Evolutionary conservation across 2,888 invertebrate genomes (phyloP), one percentile per base, ranked within the genome.

Genomic region (Eilema sororculum): DNA sequence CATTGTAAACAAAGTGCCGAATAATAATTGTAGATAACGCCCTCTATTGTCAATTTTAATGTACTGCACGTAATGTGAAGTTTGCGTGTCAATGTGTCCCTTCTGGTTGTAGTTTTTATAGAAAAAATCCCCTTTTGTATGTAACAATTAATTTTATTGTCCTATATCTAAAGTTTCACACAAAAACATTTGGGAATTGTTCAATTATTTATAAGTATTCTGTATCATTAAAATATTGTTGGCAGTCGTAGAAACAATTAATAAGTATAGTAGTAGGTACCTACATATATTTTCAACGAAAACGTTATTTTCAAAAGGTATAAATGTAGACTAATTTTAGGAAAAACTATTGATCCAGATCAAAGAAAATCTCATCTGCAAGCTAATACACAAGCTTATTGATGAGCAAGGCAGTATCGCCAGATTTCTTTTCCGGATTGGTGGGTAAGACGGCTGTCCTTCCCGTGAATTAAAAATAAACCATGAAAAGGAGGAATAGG

Each of bases 61-160:
- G 69, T 72, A 68, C 60, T 25, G 66, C 52, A 30, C 52, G 30
- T 82, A 82, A 82, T 82, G 83, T 72, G 56, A 46, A 66, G 56
- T 63, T 82, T 67, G 82, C 82, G 82, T 82, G 83, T 74, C 30
- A 33, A 61, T 69, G 52, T 75, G 75, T 80, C 78, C 70, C 74
- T 76, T 77, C 67, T 64, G 52, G 68, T 59, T 71, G 64, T 63
- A 76, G 65, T 68, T 75, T 76, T 81, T 66, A 71, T 79, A 78
- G 65, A 73, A 66, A 75, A 63, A 46, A 4, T 28, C 65, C 57
- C 63, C 56, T 52, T 68, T 71, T 74, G 68, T 68, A 66, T 58
- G 33, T 57, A 10, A 37, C 33, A 37, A 65, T 24, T 65, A 60
- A 60, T 60, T 28, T 30, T 30, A 59, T 59, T 59, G 59, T 59